Evolutionary conservation across 1,140 invertebrate species (phyloP), one percentile per base, ranked within the genome.

Genomic region (Macrotrachela quadricornifera): DNA sequence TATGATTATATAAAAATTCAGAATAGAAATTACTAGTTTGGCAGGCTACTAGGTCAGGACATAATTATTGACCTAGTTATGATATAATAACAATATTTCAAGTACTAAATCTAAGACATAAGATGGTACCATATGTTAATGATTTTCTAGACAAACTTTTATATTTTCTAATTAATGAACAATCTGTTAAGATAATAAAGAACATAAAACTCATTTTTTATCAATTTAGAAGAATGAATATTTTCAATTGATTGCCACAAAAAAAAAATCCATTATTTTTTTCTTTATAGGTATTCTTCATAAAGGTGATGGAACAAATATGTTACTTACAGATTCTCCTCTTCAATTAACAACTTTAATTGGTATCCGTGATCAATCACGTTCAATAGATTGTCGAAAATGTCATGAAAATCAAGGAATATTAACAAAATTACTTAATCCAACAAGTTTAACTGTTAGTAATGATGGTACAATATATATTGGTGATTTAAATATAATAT

Each of bases 231-330:
- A 39, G 42, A 54, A 56, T 46, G 18, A 36, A 39, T 12, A 16
- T 52, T 10, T 30, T 10, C 48, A 51, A 46, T 46, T 52, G 40
- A 16, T 18, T 30, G 21, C 3, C 21, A 30, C 8, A 30, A 30
- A n/a, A n/a, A n/a, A n/a, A n/a, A n/a, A n/a, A n/a, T n/a, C n/a
- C n/a, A n/a, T n/a, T n/a, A n/a, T n/a, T n/a, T 30, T 30, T 30
- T 30, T 2, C 8, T 30, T 60, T 68, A 14, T 65, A 80, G 80
- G 85, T 21, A 92, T 95, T 57, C 73, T 95, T 1, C 88, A 95
- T 69, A 92, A 92, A 65, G 91, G 91, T 30, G 90, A 95, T 67
- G 91, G 91, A 17, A 83, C 85, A 0, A 94, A 90, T 62, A 86
- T 92, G 55, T 94, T 92, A 64, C 65, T 95, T 59, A 87, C 87